phyloP scores from a whole-genome alignment of 2,113 vertebrate species.

The Choloepus hoffmanni region DNA sequence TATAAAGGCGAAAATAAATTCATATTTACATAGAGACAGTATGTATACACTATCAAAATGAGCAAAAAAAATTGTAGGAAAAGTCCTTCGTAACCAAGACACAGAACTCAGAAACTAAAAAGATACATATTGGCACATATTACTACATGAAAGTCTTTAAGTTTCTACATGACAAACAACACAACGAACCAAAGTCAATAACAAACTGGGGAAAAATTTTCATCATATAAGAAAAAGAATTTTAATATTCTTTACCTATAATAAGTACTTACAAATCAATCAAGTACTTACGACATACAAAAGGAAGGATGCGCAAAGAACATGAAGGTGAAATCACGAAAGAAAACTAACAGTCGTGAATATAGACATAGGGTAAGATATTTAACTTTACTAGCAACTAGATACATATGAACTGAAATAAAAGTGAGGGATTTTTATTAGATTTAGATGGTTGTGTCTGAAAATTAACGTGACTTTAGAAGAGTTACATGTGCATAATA shows the following conservation, averaged over 20 bases:
- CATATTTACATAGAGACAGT: not conserved
- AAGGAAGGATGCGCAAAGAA: not conserved
- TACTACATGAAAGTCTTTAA: not conserved
- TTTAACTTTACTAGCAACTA: not conserved
- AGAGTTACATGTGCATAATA: not conserved
- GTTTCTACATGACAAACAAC: not conserved
- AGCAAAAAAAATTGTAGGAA: not conserved
- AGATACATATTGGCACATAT: conserved; percentile 4
- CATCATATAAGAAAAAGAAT: not conserved
- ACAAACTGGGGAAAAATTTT: conserved; percentile 21
- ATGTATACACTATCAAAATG: not conserved
- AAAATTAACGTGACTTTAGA: conserved; percentile 13
- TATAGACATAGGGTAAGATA: not conserved
- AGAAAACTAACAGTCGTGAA: not conserved
- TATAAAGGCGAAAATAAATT: not conserved
- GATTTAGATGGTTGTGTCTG: not conserved
- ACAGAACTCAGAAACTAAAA: not conserved
- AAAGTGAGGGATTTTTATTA: not conserved
- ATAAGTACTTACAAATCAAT: not conserved
- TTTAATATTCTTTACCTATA: not conserved
- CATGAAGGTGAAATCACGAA: not conserved
- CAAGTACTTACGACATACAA: not conserved
- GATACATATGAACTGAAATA: not conserved
- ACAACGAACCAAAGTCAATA: conserved; percentile 4
- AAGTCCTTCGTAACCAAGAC: not conserved